Base-by-base conservation (phyloP, 2,888 invertebrate species). In the Agrochola lota region DNA sequence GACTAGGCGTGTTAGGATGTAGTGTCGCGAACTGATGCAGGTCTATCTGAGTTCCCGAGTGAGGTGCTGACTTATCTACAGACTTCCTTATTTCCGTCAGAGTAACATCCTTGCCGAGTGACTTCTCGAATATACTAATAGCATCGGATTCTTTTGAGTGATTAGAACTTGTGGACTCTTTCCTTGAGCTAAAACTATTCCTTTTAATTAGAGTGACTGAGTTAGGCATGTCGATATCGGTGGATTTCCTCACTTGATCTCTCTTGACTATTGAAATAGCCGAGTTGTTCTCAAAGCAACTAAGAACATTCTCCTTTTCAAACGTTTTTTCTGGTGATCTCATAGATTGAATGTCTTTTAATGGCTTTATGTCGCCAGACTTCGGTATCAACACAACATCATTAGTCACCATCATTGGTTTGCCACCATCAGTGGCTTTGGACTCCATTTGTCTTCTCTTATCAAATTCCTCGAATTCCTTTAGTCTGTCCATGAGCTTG, bases 271-370 rank as follows among this genome's bases (percentile, higher is more conserved):
- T 96, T 74, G 97, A 97, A 86, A 97, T 97, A 52, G 97, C 96
- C 2, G 97, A 96, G 89, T 97, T 97, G 83, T 97, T 97, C 91
- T 97, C 97, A 85, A 97, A 97, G 86, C 96, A 96, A 87, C 96
- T 97, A 55, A 97, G 89, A 35, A 97, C 94, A 88, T 96, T 97
- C 85, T 96, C 97, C 83, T 97, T 97, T 88, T 96, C 95, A 46
- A 96, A 90, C 60, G 94, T 90, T 87, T 91, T 95, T 82, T 96
- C 96, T n/a, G 96, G 96, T 12, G 96, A 95, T 77, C 94, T 93
- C 17, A 94, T 94, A 26, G 96, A 92, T 80, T 97, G 97, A 52
- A 96, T 94, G 80, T 96, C 96, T 91, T 96, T 97, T 20, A 97
- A 83, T 15, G 94, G 95, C 87, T 96, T 96, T 66, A 95, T 94